Evolutionary conservation across 1,140 invertebrate species (phyloP).

Genomic region (Drosophila insularis): DNA sequence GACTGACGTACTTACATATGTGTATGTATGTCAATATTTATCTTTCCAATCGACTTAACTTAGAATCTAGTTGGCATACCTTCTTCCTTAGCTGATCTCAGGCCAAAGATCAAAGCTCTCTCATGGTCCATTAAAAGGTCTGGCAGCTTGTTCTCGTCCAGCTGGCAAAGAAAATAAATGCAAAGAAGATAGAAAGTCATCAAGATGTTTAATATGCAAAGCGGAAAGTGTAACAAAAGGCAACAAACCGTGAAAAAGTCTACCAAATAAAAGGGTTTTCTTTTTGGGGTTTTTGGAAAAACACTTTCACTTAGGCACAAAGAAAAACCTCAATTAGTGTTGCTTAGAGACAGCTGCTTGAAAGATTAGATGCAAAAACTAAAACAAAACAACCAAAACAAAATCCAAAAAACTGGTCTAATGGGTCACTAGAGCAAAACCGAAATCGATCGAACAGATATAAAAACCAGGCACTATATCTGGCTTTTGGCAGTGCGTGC

Average conservation of each 20-base stretch:
- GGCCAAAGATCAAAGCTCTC: slow-evolving; percentile 75
- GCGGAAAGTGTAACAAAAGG: slow-evolving; percentile 63
- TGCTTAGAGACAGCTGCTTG: slow-evolving; percentile 33
- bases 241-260: slow-evolving; percentile 69
- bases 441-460: slow-evolving; percentile 13
- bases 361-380: not conserved
- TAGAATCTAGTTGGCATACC: slow-evolving; percentile 57
- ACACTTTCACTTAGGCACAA: slow-evolving; percentile 69
- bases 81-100: slow-evolving; percentile 32
- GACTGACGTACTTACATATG: not conserved
- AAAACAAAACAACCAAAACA: not conserved
- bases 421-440: slow-evolving; percentile 31
- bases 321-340: slow-evolving; percentile 53
- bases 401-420: not conserved
- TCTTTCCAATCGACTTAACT: slow-evolving; percentile 58
- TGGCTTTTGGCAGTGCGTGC: slow-evolving; percentile 35
- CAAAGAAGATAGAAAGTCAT: slow-evolving; percentile 42
- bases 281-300: slow-evolving; percentile 29
- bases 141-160: slow-evolving; percentile 72
- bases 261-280: slow-evolving; percentile 51
- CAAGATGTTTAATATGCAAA: slow-evolving; percentile 61
- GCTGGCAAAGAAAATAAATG: slow-evolving; percentile 54
- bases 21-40: slow-evolving; percentile 53
- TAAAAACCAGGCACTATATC: slow-evolving; percentile 14
- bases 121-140: slow-evolving; percentile 73